A percentile compares a stretch with the other conserved stretches of the same genome.
phyloP scores from a whole-genome alignment of 2,797 vertebrate genomes.

The Platalea minor region DNA sequence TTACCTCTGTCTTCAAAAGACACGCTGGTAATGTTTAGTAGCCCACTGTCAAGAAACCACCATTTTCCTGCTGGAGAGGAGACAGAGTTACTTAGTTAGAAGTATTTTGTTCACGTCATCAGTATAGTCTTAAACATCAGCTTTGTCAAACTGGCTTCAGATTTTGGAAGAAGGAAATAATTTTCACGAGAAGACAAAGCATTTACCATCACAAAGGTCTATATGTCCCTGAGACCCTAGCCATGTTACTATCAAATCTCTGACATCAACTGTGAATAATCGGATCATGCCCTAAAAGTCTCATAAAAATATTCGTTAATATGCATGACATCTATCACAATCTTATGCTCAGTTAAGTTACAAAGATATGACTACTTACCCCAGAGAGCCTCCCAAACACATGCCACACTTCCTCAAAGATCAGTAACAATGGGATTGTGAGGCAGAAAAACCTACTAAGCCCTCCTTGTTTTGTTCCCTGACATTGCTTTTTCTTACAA shows the following conservation, averaged over 20 bases:
- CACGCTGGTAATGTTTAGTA: slow-evolving; percentile 92
- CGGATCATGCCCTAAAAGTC: not conserved
- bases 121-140: not conserved
- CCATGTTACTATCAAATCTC: not conserved
- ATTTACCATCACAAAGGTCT: not conserved
- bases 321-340: not conserved
- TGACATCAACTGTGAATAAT: not conserved
- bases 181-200: not conserved
- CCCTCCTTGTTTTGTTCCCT: not conserved
- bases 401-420: not conserved
- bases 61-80: slow-evolving; percentile 82
- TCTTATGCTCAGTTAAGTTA: not conserved
- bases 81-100: slow-evolving; percentile 17
- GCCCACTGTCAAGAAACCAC: slow-evolving; percentile 83
- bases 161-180: not conserved
- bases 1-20: slow-evolving; percentile 93
- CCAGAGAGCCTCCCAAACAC: not conserved
- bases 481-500: not conserved
- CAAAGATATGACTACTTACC: not conserved
- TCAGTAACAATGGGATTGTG: not conserved
- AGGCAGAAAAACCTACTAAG: not conserved
- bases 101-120: not conserved
- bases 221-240: not conserved
- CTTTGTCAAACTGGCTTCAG: not conserved
- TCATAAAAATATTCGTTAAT: not conserved